Evolutionary conservation across 2,113 vertebrate species (phyloP).

Genomic region (Lasiurus cinereus): DNA sequence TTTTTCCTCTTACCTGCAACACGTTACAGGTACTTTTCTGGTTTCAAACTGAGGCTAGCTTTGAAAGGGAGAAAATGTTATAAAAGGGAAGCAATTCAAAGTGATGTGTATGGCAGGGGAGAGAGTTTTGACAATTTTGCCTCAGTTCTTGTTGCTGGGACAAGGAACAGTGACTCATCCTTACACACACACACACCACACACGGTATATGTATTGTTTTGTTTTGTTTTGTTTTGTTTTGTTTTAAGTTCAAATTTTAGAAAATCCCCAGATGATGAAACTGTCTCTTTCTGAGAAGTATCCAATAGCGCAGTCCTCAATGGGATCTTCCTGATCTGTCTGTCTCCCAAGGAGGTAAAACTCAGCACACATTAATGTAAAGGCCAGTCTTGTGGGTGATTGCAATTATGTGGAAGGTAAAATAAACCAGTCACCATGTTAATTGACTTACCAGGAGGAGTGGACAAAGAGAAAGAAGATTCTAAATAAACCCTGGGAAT

Average conservation of each 20-base stretch:
- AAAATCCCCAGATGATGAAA: not conserved
- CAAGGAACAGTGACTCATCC: not conserved
- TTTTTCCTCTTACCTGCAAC: not conserved
- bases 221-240: not conserved
- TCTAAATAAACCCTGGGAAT: not conserved
- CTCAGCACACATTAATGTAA: not conserved
- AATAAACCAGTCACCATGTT: not conserved
- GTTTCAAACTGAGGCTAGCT: not conserved
- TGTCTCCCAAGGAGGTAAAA: not conserved
- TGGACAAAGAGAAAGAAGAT: not conserved
- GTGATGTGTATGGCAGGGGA: not conserved
- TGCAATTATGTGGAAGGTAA: not conserved
- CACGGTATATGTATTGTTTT: not conserved
- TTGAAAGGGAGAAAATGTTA: not conserved
- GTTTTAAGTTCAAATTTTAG: not conserved
- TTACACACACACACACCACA: not conserved
- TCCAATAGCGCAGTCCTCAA: not conserved
- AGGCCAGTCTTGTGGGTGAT: not conserved
- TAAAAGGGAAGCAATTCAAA: not conserved
- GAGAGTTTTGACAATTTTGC: not conserved
- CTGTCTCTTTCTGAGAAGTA: not conserved
- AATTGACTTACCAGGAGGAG: not conserved
- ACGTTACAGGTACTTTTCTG: not conserved
- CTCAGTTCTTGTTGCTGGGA: not conserved
- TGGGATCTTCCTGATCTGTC: not conserved